These are phyloP conservation scores for Plusia festucae DNA, from an alignment of 2,888 invertebrate genomes.

Conservation along the genomic window DNA sequence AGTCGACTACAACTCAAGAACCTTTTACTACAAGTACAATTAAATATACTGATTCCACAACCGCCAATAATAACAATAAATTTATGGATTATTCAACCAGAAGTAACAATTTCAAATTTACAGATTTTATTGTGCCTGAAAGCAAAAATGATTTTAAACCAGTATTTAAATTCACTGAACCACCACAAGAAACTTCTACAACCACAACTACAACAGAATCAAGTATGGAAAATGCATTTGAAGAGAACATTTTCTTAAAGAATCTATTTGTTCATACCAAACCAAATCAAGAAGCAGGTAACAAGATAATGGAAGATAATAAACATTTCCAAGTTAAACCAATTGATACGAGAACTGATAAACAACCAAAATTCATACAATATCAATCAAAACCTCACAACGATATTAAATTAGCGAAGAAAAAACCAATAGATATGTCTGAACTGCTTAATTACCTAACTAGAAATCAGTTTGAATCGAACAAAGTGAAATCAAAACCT, in stretches of 20 bases:
- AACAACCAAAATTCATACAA: constrained; percentile 70
- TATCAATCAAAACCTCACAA: constrained; percentile 69
- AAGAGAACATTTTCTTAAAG: constrained; percentile 80
- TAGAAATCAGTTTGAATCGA: constrained; percentile 82
- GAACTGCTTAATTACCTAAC: constrained; percentile 80
- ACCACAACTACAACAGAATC: constrained; percentile 63
- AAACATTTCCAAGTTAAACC: constrained; percentile 57
- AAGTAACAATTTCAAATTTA: constrained; percentile 55
- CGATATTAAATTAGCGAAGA: constrained; percentile 68
- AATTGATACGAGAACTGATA: constrained; percentile 66
- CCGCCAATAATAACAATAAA: constrained; percentile 16
- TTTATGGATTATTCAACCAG: constrained; percentile 5
- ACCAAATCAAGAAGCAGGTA: constrained; percentile 50
- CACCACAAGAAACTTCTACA: constrained; percentile 42
- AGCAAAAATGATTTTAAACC: constrained; percentile 67
- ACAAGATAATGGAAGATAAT: constrained; percentile 57
- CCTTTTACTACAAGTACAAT: constrained; percentile 55
- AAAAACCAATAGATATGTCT: constrained; percentile 74
- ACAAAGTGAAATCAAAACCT: constrained; percentile 74
- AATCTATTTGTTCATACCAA: constrained; percentile 69
- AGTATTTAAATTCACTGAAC: constrained; percentile 53
- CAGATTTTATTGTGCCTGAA: constrained; percentile 63
- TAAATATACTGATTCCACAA: constrained; percentile 8
- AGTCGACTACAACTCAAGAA: constrained; percentile 52
- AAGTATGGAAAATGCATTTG: constrained; percentile 68